A percentile compares a stretch with the other conserved stretches of the same genome.
Conservation (phyloP, 2,797 vertebrate genomes). For the Onychomys leucogaster region DNA sequence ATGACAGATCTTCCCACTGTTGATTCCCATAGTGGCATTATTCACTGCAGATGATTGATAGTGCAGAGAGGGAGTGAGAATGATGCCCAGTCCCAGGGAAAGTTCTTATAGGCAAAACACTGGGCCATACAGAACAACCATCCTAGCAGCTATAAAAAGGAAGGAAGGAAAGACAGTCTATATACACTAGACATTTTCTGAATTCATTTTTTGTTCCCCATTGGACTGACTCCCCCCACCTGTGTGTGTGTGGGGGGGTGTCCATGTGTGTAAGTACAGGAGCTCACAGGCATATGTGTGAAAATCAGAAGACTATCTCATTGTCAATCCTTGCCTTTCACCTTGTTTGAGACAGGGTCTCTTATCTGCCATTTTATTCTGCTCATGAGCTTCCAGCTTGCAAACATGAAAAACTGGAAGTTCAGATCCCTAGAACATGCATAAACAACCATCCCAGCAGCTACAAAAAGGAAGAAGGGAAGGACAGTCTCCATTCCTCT, state of each 20-base stretch:
- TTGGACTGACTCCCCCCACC: neutral
- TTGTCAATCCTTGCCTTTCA: neutral
- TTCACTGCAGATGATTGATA: accelerated
- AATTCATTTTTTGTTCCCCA: neutral
- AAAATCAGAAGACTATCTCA: neutral
- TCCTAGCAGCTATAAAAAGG: neutral
- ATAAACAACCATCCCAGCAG: no score
- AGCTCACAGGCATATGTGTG: neutral
- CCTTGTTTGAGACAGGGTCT: neutral
- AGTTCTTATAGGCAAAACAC: neutral
- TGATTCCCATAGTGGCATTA: neutral
- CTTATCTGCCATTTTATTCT: neutral
- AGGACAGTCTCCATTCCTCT: neutral
- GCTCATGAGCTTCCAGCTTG: neutral
- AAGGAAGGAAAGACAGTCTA: neutral
- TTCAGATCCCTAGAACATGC: no score
- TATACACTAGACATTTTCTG: neutral
- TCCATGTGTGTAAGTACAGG: neutral
- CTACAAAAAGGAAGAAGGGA: no score
- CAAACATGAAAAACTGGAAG: no score
- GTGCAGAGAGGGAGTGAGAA: neutral
- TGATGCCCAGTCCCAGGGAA: no score
- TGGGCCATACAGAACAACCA: neutral
- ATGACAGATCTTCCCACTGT: neutral
- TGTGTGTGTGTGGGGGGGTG: neutral